Percentiles rank a stretch among this genome's conserved stretches.
phyloP scores from a whole-genome alignment of 2,113 vertebrate species.

The Sphyrna mokarran region DNA sequence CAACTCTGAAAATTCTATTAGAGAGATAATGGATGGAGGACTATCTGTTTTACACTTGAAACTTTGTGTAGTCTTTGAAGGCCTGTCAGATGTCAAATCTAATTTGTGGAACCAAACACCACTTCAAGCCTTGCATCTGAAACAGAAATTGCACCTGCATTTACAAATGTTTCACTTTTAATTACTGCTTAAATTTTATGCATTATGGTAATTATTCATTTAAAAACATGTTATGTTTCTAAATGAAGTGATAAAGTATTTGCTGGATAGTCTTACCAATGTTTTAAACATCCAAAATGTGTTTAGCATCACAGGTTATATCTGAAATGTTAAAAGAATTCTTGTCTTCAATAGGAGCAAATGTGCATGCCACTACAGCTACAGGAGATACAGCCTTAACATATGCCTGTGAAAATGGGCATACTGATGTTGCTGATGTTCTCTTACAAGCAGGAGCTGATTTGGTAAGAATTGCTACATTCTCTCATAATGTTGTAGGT shows the following conservation, averaged over 20 bases:
- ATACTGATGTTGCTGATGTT: slow-evolving; percentile 95
- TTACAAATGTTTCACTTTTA: neutral
- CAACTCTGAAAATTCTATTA: neutral
- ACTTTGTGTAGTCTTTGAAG: neutral
- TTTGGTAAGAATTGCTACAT: slow-evolving; percentile 64
- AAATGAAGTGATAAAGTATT: neutral
- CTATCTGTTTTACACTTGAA: neutral
- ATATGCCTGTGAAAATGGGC: slow-evolving; percentile 96
- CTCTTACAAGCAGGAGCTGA: slow-evolving; percentile 92
- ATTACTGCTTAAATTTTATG: neutral
- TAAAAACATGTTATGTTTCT: neutral
- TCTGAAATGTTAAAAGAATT: neutral
- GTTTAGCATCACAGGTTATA: neutral
- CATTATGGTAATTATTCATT: neutral
- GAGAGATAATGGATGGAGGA: neutral
- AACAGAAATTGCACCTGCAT: neutral
- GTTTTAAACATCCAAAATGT: neutral
- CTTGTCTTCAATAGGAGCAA: slow-evolving; percentile 68
- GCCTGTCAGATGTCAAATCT: neutral
- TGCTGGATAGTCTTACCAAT: neutral
- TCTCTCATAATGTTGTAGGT: neutral
- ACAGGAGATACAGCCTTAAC: slow-evolving; percentile 94
- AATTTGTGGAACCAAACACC: neutral
- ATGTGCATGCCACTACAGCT: slow-evolving; percentile 94
- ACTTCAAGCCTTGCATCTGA: neutral